These are phyloP conservation scores for Corbicula japonica DNA, from an alignment of 2,888 invertebrate species.

Conservation along the genomic window DNA sequence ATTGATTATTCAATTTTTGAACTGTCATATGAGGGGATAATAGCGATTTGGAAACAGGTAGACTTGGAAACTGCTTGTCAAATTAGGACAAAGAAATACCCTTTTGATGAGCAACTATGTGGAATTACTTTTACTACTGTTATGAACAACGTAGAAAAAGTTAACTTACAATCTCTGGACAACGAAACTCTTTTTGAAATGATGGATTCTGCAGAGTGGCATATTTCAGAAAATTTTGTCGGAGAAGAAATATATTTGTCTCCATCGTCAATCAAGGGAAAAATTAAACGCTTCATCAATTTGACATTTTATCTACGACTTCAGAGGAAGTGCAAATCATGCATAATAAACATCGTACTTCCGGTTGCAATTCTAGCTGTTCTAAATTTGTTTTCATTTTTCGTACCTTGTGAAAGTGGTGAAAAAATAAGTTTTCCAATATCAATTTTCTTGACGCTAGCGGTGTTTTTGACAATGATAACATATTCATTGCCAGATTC, in stretches of 20 bases:
- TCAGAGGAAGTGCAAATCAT: constrained; percentile 35
- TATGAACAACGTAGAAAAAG: too few relatives aligned
- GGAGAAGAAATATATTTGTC: not conserved
- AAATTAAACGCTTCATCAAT: too few relatives aligned
- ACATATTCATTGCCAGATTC: constrained; percentile 48
- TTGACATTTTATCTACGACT: constrained; percentile 35
- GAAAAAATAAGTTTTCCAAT: constrained; percentile 52
- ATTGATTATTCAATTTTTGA: not conserved
- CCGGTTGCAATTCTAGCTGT: constrained; percentile 44
- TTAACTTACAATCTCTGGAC: too few relatives aligned
- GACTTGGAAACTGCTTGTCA: not conserved
- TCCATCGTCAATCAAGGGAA: constrained; percentile 5
- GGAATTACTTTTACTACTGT: too few relatives aligned
- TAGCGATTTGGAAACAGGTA: not conserved
- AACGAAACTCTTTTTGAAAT: constrained; percentile 12
- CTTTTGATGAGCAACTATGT: too few relatives aligned
- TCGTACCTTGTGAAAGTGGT: constrained; percentile 54
- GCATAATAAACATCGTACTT: constrained; percentile 37
- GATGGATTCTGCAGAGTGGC: constrained; percentile 41
- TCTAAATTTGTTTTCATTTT: constrained; percentile 47
- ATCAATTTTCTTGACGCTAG: constrained; percentile 47
- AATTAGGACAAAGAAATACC: not conserved
- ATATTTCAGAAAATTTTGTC: constrained; percentile 33
- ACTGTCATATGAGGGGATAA: not conserved
- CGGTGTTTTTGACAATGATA: constrained; percentile 52